These are phyloP conservation scores for Macrobrachium nipponense DNA, from an alignment of 1,140 invertebrate genomes.

Conservation along the genomic window DNA sequence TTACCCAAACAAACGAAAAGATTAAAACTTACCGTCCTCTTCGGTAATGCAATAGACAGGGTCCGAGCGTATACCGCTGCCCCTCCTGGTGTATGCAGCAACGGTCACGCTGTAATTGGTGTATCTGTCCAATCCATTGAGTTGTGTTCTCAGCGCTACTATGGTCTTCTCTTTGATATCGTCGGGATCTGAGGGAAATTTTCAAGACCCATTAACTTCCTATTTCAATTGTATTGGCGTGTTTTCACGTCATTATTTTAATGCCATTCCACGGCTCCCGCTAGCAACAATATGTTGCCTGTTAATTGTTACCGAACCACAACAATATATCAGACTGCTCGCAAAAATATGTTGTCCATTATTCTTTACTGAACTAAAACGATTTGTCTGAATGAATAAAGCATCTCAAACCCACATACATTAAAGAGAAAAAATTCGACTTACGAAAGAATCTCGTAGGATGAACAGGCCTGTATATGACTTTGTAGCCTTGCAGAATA, in stretches of 20 bases:
- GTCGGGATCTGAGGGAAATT: conserved; percentile 34
- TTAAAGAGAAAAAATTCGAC: conserved; percentile 35
- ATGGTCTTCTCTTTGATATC: conserved; percentile 52
- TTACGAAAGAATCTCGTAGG: conserved; percentile 53
- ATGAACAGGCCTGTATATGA: conserved; percentile 69
- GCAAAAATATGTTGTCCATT: no score
- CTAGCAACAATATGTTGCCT: no score
- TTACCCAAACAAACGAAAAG: no score
- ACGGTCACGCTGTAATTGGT: conserved; percentile 72
- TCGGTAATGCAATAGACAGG: conserved; percentile 70
- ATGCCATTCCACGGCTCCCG: background rate
- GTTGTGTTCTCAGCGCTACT: background rate
- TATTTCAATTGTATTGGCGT: background rate
- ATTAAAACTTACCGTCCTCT: conserved; percentile 69
- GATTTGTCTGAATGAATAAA: background rate
- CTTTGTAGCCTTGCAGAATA: conserved; percentile 74
- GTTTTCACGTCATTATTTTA: background rate
- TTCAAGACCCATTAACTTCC: background rate
- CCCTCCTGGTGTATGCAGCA: conserved; percentile 72
- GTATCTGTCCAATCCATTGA: conserved; percentile 69
- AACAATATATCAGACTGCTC: no score
- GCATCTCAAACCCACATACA: conserved; percentile 59
- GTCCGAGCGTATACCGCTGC: conserved; percentile 71
- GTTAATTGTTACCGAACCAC: no score
- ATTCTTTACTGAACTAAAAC: no score